Evolutionary conservation across 2,113 vertebrate species (phyloP).

Genomic region (Platanista minor): DNA sequence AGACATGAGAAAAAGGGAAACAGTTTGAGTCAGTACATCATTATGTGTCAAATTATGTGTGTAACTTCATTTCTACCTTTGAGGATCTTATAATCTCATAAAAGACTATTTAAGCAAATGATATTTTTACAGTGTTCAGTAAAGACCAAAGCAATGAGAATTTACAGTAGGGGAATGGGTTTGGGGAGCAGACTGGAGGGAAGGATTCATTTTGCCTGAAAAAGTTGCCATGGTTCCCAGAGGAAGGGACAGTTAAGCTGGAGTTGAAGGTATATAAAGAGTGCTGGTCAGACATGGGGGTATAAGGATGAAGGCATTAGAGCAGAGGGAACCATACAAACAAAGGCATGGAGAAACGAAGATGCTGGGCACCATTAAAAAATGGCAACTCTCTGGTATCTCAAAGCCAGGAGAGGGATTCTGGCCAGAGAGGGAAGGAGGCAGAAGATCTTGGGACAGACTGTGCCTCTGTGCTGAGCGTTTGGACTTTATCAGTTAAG

Average conservation of each 20-base stretch:
- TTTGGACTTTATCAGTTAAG: background rate
- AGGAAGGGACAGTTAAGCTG: background rate
- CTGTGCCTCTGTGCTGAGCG: background rate
- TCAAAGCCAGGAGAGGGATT: background rate
- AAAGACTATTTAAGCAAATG: background rate
- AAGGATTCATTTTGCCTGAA: background rate
- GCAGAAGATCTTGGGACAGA: background rate
- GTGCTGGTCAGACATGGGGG: background rate
- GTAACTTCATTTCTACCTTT: background rate
- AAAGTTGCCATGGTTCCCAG: background rate
- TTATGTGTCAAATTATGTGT: background rate
- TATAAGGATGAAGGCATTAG: background rate
- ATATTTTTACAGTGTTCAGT: background rate
- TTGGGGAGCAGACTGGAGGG: background rate
- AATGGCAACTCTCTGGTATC: background rate
- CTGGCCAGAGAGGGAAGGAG: background rate
- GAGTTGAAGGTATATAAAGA: background rate
- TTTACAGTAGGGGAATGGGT: background rate
- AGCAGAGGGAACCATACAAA: background rate
- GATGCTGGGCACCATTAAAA: background rate
- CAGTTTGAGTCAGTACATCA: background rate
- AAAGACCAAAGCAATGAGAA: background rate
- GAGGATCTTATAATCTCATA: background rate
- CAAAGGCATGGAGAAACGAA: background rate
- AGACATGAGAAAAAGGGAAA: background rate